Evolutionary conservation across 2,797 vertebrate species (phyloP).

Genomic region (Carduelis carduelis): DNA sequence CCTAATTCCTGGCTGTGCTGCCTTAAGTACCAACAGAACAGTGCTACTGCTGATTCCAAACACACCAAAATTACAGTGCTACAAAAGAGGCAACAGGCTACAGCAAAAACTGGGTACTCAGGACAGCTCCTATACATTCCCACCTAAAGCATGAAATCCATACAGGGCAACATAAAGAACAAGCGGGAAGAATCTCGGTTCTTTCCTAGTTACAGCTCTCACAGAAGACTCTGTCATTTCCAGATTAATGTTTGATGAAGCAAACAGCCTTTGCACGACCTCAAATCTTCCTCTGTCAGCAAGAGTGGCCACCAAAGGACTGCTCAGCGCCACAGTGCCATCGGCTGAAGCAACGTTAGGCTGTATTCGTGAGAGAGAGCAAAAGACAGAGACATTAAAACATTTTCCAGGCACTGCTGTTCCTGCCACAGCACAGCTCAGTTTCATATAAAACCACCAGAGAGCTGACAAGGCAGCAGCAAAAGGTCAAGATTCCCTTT

Average conservation of each 20-base stretch:
- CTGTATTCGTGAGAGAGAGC: slow-evolving; percentile 67
- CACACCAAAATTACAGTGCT: neutral
- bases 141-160: slow-evolving; percentile 74
- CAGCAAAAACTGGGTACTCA: neutral
- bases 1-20: neutral
- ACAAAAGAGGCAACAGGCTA: neutral
- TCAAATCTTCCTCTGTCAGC: slow-evolving; percentile 69
- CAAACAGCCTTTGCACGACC: slow-evolving; percentile 76
- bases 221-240: slow-evolving; percentile 71
- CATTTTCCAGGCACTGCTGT: neutral
- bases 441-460: neutral
- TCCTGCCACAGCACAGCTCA: neutral
- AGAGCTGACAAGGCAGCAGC: neutral
- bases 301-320: slow-evolving; percentile 61
- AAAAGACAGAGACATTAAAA: neutral
- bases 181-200: slow-evolving; percentile 70
- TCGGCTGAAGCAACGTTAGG: slow-evolving; percentile 70
- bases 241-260: slow-evolving; percentile 75
- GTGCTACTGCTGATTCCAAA: neutral
- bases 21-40: fast-evolving
- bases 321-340: slow-evolving; percentile 63
- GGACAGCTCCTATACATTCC: neutral
- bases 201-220: slow-evolving; percentile 60
- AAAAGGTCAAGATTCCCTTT: neutral
- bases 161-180: slow-evolving; percentile 81